Percentiles rank a stretch among this genome's conserved stretches.
phyloP scores from a whole-genome alignment of 2,888 invertebrate genomes.

The Melieria crassipennis region DNA sequence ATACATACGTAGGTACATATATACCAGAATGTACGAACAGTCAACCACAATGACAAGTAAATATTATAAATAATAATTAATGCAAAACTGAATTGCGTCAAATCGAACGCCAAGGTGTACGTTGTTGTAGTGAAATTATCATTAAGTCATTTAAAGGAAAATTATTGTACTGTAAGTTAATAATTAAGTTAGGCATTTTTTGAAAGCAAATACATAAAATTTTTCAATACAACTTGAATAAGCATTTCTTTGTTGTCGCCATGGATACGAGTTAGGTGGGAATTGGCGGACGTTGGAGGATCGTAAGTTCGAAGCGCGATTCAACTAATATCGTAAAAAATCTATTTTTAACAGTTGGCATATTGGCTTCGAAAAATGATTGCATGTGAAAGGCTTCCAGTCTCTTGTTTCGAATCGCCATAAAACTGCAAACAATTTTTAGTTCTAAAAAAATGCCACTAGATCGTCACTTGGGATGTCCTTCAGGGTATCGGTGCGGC shows the following conservation, averaged over 20 bases:
- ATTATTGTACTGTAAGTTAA: constrained; percentile 24
- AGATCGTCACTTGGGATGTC: too few relatives aligned
- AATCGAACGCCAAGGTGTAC: too few relatives aligned
- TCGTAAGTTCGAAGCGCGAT: too few relatives aligned
- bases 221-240: constrained; percentile 24
- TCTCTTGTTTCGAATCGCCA: too few relatives aligned
- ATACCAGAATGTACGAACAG: not conserved
- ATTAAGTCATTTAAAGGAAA: constrained; percentile 26
- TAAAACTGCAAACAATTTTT: too few relatives aligned
- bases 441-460: too few relatives aligned
- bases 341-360: too few relatives aligned
- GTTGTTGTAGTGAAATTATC: constrained; percentile 21
- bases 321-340: too few relatives aligned
- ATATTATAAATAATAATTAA: constrained; percentile 13
- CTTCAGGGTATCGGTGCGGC: too few relatives aligned
- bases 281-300: too few relatives aligned
- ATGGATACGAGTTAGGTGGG: not conserved
- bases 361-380: too few relatives aligned
- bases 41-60: not conserved
- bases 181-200: constrained; percentile 29
- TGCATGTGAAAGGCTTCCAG: too few relatives aligned
- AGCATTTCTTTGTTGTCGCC: not conserved
- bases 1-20: constrained; percentile 14
- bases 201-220: constrained; percentile 26
- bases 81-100: not conserved